Percentiles rank a stretch among this genome's conserved stretches.
Evolutionary conservation across 53 echinoderm and acorn worm genomes (phyloP).

Genomic region (Apostichopus leukothele): DNA sequence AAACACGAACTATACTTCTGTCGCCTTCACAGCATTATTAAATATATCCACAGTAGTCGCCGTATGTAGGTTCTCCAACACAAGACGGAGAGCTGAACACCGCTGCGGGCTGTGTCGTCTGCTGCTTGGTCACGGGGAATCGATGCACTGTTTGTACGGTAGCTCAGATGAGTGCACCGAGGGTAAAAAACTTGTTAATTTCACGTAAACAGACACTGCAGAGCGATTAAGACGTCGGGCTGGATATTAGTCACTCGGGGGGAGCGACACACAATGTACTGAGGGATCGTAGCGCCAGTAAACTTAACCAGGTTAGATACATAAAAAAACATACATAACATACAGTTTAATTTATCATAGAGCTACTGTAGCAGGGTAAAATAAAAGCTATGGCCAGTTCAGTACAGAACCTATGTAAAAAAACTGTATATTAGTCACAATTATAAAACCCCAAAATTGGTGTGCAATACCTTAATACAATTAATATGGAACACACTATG

Average conservation of each 20-base stretch:
- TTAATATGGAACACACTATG: too few relatives aligned
- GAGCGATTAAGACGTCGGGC: neutral
- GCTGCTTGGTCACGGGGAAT: slow-evolving; percentile 23
- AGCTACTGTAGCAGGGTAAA: neutral
- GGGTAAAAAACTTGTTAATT: neutral
- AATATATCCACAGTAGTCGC: too few relatives aligned
- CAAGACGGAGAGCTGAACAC: neutral
- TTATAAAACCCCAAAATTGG: too few relatives aligned
- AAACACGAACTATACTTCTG: too few relatives aligned
- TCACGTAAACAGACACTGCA: neutral
- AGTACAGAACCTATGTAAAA: neutral
- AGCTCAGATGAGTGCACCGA: neutral
- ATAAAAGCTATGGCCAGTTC: neutral
- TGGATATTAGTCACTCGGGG: neutral
- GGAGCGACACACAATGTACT: too few relatives aligned
- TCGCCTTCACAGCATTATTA: too few relatives aligned
- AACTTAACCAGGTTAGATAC: neutral
- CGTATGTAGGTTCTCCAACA: neutral
- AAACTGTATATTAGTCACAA: too few relatives aligned
- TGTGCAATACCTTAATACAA: too few relatives aligned
- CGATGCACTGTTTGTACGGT: neutral
- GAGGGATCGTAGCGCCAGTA: too few relatives aligned
- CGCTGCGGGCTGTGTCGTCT: neutral
- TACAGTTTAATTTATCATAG: neutral
- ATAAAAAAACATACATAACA: neutral